phyloP scores from a whole-genome alignment of 92 coral and sea anemone genomes.

The Micromussa lordhowensis region DNA sequence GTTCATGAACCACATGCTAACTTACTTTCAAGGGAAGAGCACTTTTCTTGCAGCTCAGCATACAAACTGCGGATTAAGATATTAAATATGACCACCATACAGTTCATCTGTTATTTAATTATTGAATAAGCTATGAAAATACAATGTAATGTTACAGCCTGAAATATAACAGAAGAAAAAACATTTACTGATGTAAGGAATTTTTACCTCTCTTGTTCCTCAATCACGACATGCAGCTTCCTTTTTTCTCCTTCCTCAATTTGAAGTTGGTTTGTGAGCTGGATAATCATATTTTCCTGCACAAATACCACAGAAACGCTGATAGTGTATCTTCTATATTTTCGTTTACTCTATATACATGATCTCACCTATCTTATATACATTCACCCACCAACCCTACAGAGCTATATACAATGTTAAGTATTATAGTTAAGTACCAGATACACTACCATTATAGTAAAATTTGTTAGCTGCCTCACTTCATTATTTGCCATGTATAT shows the following conservation, averaged over 20 bases:
- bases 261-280: slow-evolving; percentile 78
- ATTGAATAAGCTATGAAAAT: background rate
- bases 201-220: slow-evolving; percentile 87
- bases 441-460: no score
- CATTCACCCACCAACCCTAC: no score
- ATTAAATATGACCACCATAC: background rate
- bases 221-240: slow-evolving; percentile 78
- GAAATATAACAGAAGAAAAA: background rate
- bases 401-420: no score
- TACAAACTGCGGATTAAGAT: slow-evolving; percentile 68
- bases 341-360: no score
- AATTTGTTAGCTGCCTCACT: no score
- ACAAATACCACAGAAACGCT: background rate
- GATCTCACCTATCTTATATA: no score
- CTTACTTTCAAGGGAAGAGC: slow-evolving; percentile 88
- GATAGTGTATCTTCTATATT: background rate
- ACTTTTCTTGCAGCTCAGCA: slow-evolving; percentile 90
- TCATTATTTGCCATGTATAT: no score
- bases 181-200: background rate
- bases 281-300: slow-evolving; percentile 82
- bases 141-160: background rate
- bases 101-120: background rate
- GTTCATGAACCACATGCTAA: background rate
- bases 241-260: slow-evolving; percentile 80
- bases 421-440: no score